A percentile compares a stretch with the other conserved stretches of the same genome.
Conservation (phyloP, 2,113 vertebrate species). For the Podiceps cristatus region DNA sequence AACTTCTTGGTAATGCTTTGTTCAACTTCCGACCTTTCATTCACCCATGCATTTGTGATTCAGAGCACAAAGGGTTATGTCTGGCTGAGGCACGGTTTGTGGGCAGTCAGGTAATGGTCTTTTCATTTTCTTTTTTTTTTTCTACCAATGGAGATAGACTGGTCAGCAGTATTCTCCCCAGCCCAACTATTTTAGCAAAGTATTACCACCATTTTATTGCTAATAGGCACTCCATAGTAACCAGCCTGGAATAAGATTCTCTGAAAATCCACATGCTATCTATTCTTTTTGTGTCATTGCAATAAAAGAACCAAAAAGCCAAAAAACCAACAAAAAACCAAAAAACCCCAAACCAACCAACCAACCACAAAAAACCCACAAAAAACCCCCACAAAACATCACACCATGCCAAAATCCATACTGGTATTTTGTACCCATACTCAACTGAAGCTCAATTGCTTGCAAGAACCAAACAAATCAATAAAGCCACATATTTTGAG, state of each 20-base stretch:
- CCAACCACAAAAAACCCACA: no score
- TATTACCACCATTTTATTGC: neutral
- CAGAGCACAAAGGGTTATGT: neutral
- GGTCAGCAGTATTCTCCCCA: neutral
- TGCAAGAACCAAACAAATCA: constrained; percentile 27
- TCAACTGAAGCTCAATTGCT: neutral
- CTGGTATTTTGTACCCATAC: neutral
- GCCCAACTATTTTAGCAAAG: neutral
- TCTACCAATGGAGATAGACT: neutral
- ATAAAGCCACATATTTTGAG: neutral
- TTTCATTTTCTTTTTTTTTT: neutral
- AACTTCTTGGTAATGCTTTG: neutral
- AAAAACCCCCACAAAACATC: no score
- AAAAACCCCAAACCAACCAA: no score
- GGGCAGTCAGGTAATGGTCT: neutral
- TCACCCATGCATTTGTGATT: neutral
- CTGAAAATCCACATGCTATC: neutral
- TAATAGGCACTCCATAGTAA: constrained; percentile 25
- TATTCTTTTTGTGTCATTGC: neutral
- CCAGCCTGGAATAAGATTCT: neutral
- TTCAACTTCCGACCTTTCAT: neutral
- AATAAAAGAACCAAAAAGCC: neutral
- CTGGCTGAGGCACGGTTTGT: neutral
- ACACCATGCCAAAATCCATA: neutral
- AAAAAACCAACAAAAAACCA: no score